A percentile compares a stretch with the other conserved stretches of the same genome.
phyloP scores from a whole-genome alignment of 2,797 vertebrate species.

The Falco berigora region DNA sequence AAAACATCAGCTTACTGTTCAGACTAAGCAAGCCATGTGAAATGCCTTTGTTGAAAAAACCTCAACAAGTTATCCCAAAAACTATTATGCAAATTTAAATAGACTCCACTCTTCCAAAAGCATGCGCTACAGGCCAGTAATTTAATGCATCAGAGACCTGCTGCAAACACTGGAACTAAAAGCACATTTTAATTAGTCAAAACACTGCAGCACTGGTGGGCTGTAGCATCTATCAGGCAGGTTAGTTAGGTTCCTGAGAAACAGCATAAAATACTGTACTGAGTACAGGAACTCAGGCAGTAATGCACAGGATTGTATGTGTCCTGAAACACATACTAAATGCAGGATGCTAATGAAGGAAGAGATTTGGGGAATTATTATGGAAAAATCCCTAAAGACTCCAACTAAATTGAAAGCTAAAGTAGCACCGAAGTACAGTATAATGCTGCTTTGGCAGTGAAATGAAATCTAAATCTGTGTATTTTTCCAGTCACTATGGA shows the following conservation, averaged over 20 bases:
- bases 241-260: not conserved
- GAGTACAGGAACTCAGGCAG: not conserved
- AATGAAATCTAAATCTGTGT: not conserved
- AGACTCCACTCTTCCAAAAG: not conserved
- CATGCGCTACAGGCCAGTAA: not conserved
- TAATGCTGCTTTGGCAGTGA: not conserved
- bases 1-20: not conserved
- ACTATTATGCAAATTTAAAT: not conserved
- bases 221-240: not conserved
- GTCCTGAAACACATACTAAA: not conserved
- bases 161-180: not conserved
- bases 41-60: not conserved
- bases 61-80: not conserved
- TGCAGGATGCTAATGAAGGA: not conserved
- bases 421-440: not conserved
- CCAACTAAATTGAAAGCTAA: not conserved
- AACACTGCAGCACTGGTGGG: not conserved
- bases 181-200: not conserved
- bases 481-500: not conserved
- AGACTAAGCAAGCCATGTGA: not conserved
- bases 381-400: not conserved
- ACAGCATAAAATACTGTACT: too few relatives aligned
- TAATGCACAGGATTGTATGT: not conserved
- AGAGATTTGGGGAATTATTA: not conserved
- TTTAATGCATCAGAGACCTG: not conserved